Conservation (phyloP, 2,888 invertebrate species). For the Rhodophaea formosa region DNA sequence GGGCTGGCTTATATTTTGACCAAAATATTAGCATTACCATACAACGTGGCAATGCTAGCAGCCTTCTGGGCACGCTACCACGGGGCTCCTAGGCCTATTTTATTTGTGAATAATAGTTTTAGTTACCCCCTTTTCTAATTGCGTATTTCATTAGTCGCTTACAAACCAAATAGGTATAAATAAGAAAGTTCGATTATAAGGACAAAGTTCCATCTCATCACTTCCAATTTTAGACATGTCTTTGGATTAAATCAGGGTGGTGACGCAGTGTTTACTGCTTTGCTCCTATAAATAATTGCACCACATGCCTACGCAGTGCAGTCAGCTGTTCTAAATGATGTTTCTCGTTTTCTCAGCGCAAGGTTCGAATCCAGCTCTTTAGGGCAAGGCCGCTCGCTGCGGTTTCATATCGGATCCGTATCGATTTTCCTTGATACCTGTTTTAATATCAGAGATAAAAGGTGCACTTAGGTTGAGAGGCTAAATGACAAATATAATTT, state of each 20-base stretch:
- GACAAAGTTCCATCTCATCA: neutral
- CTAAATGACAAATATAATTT: neutral
- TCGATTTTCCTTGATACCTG: neutral
- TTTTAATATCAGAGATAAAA: neutral
- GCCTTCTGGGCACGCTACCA: too few relatives aligned
- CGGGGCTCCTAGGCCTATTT: too few relatives aligned
- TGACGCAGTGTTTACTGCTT: slow-evolving; percentile 2
- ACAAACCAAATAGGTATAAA: too few relatives aligned
- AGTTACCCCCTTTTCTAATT: too few relatives aligned
- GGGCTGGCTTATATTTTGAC: too few relatives aligned
- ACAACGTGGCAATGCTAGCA: too few relatives aligned
- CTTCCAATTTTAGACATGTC: neutral
- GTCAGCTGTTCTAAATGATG: slow-evolving; percentile 24
- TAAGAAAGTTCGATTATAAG: too few relatives aligned
- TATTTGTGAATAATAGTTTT: too few relatives aligned
- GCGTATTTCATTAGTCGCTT: too few relatives aligned
- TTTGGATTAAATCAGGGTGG: neutral
- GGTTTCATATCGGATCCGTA: neutral
- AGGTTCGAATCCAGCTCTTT: slow-evolving; percentile 48
- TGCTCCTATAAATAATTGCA: slow-evolving; percentile 15
- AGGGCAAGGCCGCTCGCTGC: slow-evolving; percentile 45
- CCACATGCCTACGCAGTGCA: slow-evolving; percentile 23
- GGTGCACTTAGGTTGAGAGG: neutral
- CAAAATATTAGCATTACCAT: too few relatives aligned
- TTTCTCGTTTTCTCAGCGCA: slow-evolving; percentile 25